Base-by-base conservation (phyloP, 1,140 invertebrate species). In the Drosophila simulans region DNA sequence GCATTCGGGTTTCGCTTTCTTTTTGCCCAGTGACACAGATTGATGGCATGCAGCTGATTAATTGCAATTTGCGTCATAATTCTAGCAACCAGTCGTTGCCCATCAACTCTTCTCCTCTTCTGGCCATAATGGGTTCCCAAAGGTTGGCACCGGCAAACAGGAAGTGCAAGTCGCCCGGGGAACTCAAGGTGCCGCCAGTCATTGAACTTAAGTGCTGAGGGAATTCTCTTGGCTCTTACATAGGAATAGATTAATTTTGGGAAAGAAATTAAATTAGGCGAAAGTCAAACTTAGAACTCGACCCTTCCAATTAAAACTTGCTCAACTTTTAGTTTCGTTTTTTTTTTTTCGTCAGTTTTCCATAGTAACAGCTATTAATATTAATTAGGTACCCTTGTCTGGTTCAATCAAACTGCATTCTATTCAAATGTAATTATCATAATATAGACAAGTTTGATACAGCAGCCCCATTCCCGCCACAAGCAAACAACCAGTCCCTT, bases 11-110 rank as follows among this genome's bases (percentile, higher is more conserved):
- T 39, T 86, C 83, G 83, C 83, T 88, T 88, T 88, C 84, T 58
- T 62, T 80, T 83, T 81, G 82, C 82, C 76, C 82, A 86, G 68
- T 86, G 83, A 88, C 83, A 88, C 83, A 80, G 55, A 77, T 88
- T 63, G 84, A 80, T 83, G 64, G 46, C 66, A 65, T 48, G 35
- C 53, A 22, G 12, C 55, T 60, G 80, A 88, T 86, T 63, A 64
- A 71, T 55, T 48, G 43, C 57, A 54, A 77, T 68, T 77, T 66
- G 52, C 52, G n/a, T 52, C 71, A 60, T 77, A 81, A 77, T 66
- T 66, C 54, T 40, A 22, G 31, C 51, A 25, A 20, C 31, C 34
- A 60, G 72, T 49, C 11, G 15, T 3, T 20, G 57, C 20, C 20
- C 20, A 22, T 22, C 0, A 22, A 0, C 2, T 15, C 13, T 40